phyloP scores from a whole-genome alignment of 2,113 vertebrate genomes.

The Dascyllus trimaculatus region DNA sequence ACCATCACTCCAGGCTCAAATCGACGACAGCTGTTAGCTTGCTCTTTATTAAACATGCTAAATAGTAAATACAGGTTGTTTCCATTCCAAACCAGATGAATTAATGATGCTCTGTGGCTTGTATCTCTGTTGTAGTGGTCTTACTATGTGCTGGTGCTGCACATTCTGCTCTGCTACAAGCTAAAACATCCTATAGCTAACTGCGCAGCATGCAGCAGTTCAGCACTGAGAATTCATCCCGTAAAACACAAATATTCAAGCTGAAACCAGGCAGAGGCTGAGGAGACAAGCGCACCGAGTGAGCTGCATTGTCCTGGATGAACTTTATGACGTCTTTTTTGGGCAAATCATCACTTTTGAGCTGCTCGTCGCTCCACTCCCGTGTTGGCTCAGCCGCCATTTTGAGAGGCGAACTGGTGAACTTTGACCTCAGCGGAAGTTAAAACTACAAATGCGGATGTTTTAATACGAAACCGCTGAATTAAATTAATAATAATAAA shows the following conservation, averaged over 20 bases:
- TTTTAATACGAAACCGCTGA: neutral
- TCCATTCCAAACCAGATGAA: neutral
- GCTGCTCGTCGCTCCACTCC: constrained; percentile 92
- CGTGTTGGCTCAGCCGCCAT: constrained; percentile 86
- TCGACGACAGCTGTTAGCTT: no score
- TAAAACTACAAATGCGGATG: neutral
- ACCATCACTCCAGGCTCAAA: no score
- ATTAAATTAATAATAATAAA: no score
- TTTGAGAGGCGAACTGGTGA: constrained; percentile 71
- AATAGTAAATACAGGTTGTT: neutral
- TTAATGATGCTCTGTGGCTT: no score
- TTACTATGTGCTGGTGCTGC: neutral
- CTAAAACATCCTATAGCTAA: constrained; percentile 18
- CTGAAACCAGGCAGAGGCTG: no score
- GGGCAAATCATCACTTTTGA: constrained; percentile 91
- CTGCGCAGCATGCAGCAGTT: constrained; percentile 21
- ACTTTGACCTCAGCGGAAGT: constrained; percentile 63
- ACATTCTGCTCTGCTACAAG: neutral
- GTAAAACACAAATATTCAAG: neutral
- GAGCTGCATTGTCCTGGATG: constrained; percentile 92
- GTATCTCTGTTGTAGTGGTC: neutral
- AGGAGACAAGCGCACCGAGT: constrained; percentile 86
- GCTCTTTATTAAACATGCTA: no score
- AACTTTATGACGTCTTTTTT: constrained; percentile 96
- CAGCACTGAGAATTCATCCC: no score